These are phyloP conservation scores for Elachura formosa DNA, from an alignment of 2,113 vertebrate species.

Conservation along the genomic window DNA sequence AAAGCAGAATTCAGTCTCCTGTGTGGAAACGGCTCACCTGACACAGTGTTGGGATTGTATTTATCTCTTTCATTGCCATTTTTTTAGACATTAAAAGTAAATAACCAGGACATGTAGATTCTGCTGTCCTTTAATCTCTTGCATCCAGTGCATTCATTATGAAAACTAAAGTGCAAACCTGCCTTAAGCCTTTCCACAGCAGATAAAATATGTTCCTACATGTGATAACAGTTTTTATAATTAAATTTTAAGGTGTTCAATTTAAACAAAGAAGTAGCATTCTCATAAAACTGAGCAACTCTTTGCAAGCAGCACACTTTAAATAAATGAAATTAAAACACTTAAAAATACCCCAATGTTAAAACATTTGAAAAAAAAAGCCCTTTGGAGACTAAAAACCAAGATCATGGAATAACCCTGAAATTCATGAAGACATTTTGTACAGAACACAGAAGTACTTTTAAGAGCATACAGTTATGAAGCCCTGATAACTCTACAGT, in stretches of 20 bases:
- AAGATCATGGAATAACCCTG: background rate
- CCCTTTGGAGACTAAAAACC: background rate
- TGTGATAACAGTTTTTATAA: background rate
- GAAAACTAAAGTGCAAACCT: background rate
- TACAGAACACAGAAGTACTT: background rate
- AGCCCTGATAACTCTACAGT: background rate
- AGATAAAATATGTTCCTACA: background rate
- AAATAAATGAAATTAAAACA: background rate
- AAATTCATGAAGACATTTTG: background rate
- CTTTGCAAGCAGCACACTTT: background rate
- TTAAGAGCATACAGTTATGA: background rate
- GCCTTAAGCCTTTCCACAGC: background rate
- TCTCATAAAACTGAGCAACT: background rate
- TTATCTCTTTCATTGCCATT: background rate
- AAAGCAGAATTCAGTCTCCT: background rate
- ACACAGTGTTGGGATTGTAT: background rate
- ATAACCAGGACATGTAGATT: background rate
- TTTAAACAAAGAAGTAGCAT: background rate
- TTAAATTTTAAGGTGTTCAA: background rate
- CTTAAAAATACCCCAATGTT: background rate
- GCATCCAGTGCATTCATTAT: background rate
- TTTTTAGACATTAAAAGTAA: background rate
- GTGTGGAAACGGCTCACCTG: background rate
- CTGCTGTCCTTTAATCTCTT: background rate
- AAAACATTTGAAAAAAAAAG: background rate